Evolutionary conservation across 23 tunicate genomes (phyloP).

Genomic region (Phallusia fumigata): DNA sequence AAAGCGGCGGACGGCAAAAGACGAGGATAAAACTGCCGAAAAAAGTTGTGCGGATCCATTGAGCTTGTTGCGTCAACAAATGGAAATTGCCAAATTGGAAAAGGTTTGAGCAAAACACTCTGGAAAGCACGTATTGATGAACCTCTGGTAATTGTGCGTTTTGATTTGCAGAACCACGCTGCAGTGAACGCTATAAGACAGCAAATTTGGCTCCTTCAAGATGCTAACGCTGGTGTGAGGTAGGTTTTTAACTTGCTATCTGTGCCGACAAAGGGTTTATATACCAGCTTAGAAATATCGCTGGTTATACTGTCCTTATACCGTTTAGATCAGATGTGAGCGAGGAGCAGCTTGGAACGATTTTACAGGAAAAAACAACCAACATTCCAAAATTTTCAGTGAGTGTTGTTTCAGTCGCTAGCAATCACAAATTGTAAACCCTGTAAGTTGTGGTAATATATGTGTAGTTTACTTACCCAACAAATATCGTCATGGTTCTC

Average conservation of each 20-base stretch:
- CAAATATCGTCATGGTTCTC: no score
- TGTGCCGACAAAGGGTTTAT: no score
- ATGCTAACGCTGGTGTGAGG: slow-evolving; percentile 52
- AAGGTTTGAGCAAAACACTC: background rate
- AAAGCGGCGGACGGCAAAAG: background rate
- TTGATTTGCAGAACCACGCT: slow-evolving; percentile 20
- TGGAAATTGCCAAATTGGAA: background rate
- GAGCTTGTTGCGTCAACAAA: background rate
- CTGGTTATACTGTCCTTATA: no score
- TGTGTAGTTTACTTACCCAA: no score
- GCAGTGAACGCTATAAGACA: slow-evolving; percentile 26
- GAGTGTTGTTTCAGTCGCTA: no score
- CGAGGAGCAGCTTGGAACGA: background rate
- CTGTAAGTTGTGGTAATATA: no score
- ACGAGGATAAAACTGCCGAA: background rate
- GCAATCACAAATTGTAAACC: no score
- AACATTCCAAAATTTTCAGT: no score
- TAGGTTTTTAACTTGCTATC: background rate
- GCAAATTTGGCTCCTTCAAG: slow-evolving; percentile 58
- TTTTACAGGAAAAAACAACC: slow-evolving; percentile 4
- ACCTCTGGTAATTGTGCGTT: background rate
- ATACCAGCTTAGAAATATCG: no score
- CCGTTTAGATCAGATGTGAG: background rate
- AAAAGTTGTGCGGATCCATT: background rate
- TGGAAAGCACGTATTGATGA: no score